phyloP scores from a whole-genome alignment of 2,888 invertebrate genomes.

The Ichneumon xanthorius region DNA sequence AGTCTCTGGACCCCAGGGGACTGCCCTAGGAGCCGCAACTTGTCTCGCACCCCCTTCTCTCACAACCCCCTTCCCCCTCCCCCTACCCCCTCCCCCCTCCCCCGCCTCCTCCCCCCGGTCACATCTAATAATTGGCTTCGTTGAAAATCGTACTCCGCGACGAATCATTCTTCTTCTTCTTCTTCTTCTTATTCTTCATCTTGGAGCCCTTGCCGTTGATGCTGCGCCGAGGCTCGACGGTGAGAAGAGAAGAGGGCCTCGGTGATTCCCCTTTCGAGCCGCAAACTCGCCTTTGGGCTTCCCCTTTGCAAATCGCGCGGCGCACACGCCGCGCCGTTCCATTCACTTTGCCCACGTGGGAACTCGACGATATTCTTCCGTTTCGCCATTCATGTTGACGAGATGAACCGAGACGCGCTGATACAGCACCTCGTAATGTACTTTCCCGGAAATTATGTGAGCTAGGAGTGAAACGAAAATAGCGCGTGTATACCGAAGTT shows the following conservation, averaged over 20 bases:
- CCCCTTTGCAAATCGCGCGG: conserved; percentile 37
- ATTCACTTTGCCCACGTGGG: conserved; percentile 82
- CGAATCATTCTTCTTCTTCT: conserved; percentile 74
- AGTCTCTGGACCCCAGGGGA: conserved; percentile 38
- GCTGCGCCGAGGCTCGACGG: conserved; percentile 35
- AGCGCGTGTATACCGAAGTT: background rate
- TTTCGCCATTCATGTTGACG: conserved; percentile 82
- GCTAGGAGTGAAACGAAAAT: conserved; percentile 63
- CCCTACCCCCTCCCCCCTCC: conserved; percentile 18
- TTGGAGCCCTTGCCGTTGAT: conserved; percentile 48
- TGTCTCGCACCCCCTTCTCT: conserved; percentile 57
- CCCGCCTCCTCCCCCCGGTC: conserved; percentile 73
- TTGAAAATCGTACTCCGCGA: conserved; percentile 85
- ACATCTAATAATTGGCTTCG: conserved; percentile 84
- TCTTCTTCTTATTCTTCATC: conserved; percentile 56
- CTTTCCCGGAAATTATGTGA: conserved; percentile 80
- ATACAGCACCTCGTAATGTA: background rate
- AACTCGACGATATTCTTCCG: conserved; percentile 80
- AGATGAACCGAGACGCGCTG: background rate
- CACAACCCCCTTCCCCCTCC: conserved; percentile 52
- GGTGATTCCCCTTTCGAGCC: conserved; percentile 54
- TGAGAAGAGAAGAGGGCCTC: conserved; percentile 39
- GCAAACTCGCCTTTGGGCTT: conserved; percentile 63
- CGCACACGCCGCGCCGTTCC: conserved; percentile 73
- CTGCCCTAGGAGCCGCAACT: conserved; percentile 61